Base-by-base conservation (phyloP, 2,888 invertebrate genomes). In the Tridacna gigas region DNA sequence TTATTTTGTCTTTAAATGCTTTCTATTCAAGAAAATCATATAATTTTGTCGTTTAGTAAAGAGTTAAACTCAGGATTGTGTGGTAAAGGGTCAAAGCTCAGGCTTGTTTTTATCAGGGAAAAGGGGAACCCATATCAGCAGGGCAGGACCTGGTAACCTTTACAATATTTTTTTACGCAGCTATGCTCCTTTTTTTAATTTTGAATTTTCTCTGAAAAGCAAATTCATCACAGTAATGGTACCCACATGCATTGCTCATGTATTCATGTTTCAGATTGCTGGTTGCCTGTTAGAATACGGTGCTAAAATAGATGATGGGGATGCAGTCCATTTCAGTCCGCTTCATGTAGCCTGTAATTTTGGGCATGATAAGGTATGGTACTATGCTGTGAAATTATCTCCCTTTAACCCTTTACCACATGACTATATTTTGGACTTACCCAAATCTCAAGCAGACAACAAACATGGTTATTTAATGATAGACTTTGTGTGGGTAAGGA, bases 281-380 rank as follows among this genome's bases (percentile, higher is more conserved):
- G 91, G 90, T 77, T 86, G 91, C 47, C 88, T 95, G 63, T 77
- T 95, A 25, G 91, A 93, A 5, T 90, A 91, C 81, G 95, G 95
- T 48, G 95, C 95, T 9, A 88, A 93, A n/a, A 91, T 95, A 37
- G 92, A 94, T 80, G 90, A 91, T 15, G 91, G 90, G 22, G 95
- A 95, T 91, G 95, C 95, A 84, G 95, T 95, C 12, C 94, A 94
- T 77, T 95, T 95, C 87, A 94, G 95, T 0, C 94, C 95, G 0
- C 90, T 95, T 4, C 95, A 95, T 89, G 94, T 95, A 76, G 95
- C 95, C 25, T 94, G 94, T 71, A 95, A 95, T 86, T 95, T 95
- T 89, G 95, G 95, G 1, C 94, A 95, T 91, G 95, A 95, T 80
- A 93, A 94, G 92, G 95, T 95, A 67, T 48, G 7, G 18, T 56